phyloP scores from a whole-genome alignment of 2,888 invertebrate species.

The Malachius bipustulatus region DNA sequence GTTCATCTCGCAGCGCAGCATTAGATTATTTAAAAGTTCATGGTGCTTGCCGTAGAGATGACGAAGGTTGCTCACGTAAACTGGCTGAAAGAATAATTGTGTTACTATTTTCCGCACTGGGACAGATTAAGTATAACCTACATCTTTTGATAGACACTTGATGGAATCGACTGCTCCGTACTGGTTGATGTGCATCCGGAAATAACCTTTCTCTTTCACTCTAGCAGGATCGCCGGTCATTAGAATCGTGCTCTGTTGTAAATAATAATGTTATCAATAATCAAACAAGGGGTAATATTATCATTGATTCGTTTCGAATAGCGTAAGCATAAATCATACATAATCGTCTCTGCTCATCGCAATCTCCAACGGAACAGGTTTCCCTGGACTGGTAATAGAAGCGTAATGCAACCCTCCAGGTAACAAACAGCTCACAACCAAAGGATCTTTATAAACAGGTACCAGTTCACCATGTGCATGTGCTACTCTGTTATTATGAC shows the following conservation, averaged over 20 bases:
- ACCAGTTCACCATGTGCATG: slow-evolving; percentile 18
- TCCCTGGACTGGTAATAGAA: slow-evolving; percentile 46
- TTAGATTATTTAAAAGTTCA: slow-evolving; percentile 53
- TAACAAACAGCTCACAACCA: slow-evolving; percentile 38
- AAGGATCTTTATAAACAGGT: slow-evolving; percentile 32
- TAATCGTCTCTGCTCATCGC: slow-evolving; percentile 33
- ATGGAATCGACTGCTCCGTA: slow-evolving; percentile 45
- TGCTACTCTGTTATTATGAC: slow-evolving; percentile 1
- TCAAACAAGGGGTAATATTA: too few species aligned
- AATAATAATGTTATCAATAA: too few species aligned
- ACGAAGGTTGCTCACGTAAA: slow-evolving; percentile 46
- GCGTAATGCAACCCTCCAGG: slow-evolving; percentile 52
- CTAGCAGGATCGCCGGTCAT: slow-evolving; percentile 41
- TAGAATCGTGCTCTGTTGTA: slow-evolving; percentile 34
- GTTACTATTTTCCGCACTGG: background rate
- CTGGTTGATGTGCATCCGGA: slow-evolving; percentile 47
- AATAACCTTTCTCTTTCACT: slow-evolving; percentile 41
- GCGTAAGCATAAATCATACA: slow-evolving; percentile 20
- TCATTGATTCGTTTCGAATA: background rate
- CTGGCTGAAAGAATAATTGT: slow-evolving; percentile 33
- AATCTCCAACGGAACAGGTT: slow-evolving; percentile 41
- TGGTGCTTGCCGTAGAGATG: slow-evolving; percentile 64
- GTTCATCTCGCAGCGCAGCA: slow-evolving; percentile 46
- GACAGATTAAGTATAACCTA: slow-evolving; percentile 25
- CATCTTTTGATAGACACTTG: slow-evolving; percentile 47